Base-by-base conservation (phyloP, 2,113 vertebrate genomes). In the Pholis gunnellus region DNA sequence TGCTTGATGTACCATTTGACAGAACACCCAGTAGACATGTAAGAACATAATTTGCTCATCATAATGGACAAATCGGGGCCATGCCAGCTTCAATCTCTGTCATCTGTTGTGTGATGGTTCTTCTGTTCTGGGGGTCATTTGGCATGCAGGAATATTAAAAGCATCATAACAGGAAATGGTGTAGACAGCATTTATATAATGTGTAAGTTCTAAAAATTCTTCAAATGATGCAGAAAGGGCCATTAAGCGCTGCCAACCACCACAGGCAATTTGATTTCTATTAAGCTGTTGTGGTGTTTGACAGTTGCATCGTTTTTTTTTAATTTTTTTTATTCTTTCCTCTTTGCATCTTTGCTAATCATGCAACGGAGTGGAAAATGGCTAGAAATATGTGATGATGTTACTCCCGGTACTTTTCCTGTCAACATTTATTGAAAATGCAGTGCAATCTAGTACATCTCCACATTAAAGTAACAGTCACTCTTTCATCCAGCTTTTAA, bases 1-100 rank as follows among this genome's bases (percentile, higher is more conserved):
- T 85, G 81, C 78, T 85, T 71, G 87, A 82, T 86, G 85, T 83
- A 78, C 81, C 71, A 83, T 91, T 91, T 91, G 92, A 93, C 84
- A 91, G 89, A 90, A 88, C 83, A 88, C 87, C 92, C 91, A 91
- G 88, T 88, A 89, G 91, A 93, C 91, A 91, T 91, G 87, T 90
- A 89, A 89, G 87, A 87, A 82, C 81, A 90, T 93, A 84, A 93
- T 93, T 93, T 93, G 87, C 81, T 92, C 92, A 92, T 93, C 90
- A 89, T 89, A 87, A 90, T 89, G 84, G 90, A 92, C 90, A 89
- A 93, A 93, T 93, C 87, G 91, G 91, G 91, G 92, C 83, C 91
- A 91, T 61, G 88, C 89, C 93, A 92, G 82, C 80, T 91, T 87
- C 85, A 91, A 90, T 94, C 84, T 92, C 77, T 78, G 85, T 92